Percentiles rank a stretch among this genome's conserved stretches.
These are phyloP conservation scores for Anticlea derivata DNA, from an alignment of 2,888 invertebrate genomes.

Conservation along the genomic window DNA sequence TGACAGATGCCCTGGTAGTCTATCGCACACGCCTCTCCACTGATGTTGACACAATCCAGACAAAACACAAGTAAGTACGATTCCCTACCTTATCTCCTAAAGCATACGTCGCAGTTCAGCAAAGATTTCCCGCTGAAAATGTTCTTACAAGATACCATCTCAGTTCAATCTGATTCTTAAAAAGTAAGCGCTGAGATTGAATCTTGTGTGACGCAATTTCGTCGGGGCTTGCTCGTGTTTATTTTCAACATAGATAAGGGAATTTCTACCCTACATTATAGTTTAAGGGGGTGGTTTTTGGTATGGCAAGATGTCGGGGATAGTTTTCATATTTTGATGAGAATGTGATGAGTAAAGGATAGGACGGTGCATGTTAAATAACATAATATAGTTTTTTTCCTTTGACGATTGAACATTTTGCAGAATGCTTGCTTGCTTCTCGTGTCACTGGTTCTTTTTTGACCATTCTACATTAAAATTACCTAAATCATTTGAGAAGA, in stretches of 20 bases:
- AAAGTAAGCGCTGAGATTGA: constrained; percentile 24
- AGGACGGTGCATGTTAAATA: constrained; percentile 53
- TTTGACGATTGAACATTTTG: not conserved
- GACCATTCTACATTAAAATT: too few relatives aligned
- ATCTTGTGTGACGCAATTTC: constrained; percentile 30
- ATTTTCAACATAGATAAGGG: not conserved
- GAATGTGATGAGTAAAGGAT: constrained; percentile 49
- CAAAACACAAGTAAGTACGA: constrained; percentile 51
- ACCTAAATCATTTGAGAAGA: too few relatives aligned
- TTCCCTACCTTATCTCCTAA: constrained; percentile 38
- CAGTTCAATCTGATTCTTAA: constrained; percentile 44
- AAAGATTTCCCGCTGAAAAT: constrained; percentile 28
- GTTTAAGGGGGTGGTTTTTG: constrained; percentile 32
- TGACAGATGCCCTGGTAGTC: constrained; percentile 66
- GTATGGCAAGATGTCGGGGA: constrained; percentile 17
- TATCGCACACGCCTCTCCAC: constrained; percentile 54
- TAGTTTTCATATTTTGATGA: constrained; percentile 65
- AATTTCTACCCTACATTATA: constrained; percentile 10
- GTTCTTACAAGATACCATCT: constrained; percentile 30
- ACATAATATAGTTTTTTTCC: constrained; percentile 39
- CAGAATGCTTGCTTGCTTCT: too few relatives aligned
- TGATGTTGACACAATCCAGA: constrained; percentile 46
- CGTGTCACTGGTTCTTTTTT: too few relatives aligned
- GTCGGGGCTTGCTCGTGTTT: constrained; percentile 17
- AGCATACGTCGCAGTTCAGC: constrained; percentile 12